Base-by-base conservation (phyloP, 2,888 invertebrate genomes). In the Mimumesa dahlbomi region DNA sequence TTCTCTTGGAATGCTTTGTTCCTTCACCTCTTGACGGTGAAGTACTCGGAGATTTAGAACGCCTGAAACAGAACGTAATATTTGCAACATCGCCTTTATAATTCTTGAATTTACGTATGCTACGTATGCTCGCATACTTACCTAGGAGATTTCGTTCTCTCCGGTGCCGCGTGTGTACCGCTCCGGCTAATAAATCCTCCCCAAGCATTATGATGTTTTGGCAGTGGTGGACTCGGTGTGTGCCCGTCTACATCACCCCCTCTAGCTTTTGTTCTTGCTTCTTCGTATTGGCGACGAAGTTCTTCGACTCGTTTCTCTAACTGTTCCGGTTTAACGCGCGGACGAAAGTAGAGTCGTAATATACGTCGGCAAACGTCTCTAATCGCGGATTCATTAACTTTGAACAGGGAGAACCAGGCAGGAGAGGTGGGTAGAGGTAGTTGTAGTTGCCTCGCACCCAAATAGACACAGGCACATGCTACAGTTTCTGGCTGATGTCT, bases 401-500 rank as follows among this genome's bases (percentile, higher is more conserved):
- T 94, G 87, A 98, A 98, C 2, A 98, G 90, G 0, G 93, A 91
- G 88, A 94, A 98, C 98, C 98, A 99, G 0, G 96, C 92, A 0
- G 98, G 98, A 80, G 93, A 94, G 67, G 94, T 94, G 0, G 98
- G 98, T 63, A 99, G 88, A 0, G 96, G 94, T 63, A 98, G 92
- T 76, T 95, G 94, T 22, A 98, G 92, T 85, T 96, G 95, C 13
- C 98, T 93, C 1, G 98, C 97, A 31, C 98, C 97, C 52, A 99
- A 91, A 89, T 96, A 98, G 77, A 99, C 98, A 89, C 99, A 99
- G n/a, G 99, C 98, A 90, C 98, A 98, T 0, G 99, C 99, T 61
- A 99, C 98, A 0, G 98, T 97, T 89, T 99, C 99, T 0, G 99
- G 98, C 66, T 95, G 95, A 88, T 97, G 98, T 45, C 97, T 93